These are phyloP conservation scores for Dendrocopos noguchii DNA, from an alignment of 2,113 vertebrate species.

Conservation along the genomic window DNA sequence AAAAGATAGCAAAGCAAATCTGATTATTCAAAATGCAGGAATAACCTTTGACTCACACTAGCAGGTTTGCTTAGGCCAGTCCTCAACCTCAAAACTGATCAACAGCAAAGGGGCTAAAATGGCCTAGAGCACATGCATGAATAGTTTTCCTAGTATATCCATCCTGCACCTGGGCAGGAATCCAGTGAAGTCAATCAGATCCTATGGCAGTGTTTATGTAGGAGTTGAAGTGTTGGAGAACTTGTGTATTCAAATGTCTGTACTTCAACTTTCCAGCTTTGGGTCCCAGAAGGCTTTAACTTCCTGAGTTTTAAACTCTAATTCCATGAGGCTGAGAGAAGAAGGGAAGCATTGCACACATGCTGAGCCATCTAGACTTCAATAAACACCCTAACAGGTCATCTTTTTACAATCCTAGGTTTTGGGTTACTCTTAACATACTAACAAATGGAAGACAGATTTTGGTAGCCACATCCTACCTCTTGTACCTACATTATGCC, in stretches of 20 bases:
- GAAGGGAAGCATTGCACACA: background rate
- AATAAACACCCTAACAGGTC: background rate
- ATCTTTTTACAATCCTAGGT: background rate
- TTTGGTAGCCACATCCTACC: background rate
- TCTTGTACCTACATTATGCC: background rate
- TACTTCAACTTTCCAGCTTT: background rate
- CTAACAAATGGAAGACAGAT: background rate
- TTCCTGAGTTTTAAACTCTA: background rate
- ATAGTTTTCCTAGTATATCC: background rate
- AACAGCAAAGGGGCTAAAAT: background rate
- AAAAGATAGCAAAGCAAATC: background rate
- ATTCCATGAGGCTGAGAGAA: background rate
- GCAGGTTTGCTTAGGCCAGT: background rate
- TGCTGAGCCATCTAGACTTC: background rate
- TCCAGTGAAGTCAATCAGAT: background rate
- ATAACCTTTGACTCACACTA: background rate
- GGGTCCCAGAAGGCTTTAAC: background rate
- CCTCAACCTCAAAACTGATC: background rate
- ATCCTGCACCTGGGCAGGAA: background rate
- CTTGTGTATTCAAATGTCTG: background rate
- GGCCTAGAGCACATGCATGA: background rate
- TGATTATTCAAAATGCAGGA: background rate
- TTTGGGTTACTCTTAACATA: background rate
- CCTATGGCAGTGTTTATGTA: background rate
- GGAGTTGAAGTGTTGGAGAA: background rate